phyloP scores from a whole-genome alignment of 2,797 vertebrate species.

The Anableps anableps region DNA sequence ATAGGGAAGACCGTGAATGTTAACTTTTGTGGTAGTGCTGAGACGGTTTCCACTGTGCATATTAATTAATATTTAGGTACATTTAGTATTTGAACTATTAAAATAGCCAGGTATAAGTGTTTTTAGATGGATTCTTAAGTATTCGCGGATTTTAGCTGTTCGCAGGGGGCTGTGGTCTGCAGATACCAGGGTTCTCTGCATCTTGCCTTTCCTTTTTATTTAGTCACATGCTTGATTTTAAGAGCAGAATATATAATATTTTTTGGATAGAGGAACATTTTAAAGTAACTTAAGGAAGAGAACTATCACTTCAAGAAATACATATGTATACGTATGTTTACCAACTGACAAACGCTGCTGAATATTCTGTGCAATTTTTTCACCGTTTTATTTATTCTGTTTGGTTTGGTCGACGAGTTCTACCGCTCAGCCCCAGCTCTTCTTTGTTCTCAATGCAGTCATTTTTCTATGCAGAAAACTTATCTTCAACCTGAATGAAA shows the following conservation, averaged over 20 bases:
- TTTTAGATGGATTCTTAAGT: not conserved
- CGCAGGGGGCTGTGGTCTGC: not conserved
- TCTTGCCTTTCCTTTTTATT: slow-evolving; percentile 14
- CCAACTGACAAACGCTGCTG: slow-evolving; percentile 24
- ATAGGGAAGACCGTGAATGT: not conserved
- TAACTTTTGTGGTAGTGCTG: not conserved
- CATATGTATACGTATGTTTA: slow-evolving; percentile 28
- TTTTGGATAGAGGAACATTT: slow-evolving; percentile 19
- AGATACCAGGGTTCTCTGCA: slow-evolving; percentile 4
- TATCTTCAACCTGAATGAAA: slow-evolving; percentile 34
- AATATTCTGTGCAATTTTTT: slow-evolving; percentile 40
- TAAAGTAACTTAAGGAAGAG: slow-evolving; percentile 7
- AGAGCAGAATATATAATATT: slow-evolving; percentile 43
- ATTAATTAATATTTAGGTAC: not conserved
- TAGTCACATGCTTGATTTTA: slow-evolving; percentile 20
- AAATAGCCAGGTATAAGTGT: not conserved
- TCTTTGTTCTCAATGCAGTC: slow-evolving; percentile 32
- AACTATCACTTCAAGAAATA: not conserved
- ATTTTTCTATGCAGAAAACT: slow-evolving; percentile 50
- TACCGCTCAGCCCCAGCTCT: slow-evolving; percentile 49
- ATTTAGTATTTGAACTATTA: not conserved
- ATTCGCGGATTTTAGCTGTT: not conserved
- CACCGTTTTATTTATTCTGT: slow-evolving; percentile 26
- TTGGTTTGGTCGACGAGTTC: slow-evolving; percentile 45
- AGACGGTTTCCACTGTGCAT: not conserved